phyloP scores from a whole-genome alignment of 2,113 vertebrate species.

The Muntiacus muntjak region DNA sequence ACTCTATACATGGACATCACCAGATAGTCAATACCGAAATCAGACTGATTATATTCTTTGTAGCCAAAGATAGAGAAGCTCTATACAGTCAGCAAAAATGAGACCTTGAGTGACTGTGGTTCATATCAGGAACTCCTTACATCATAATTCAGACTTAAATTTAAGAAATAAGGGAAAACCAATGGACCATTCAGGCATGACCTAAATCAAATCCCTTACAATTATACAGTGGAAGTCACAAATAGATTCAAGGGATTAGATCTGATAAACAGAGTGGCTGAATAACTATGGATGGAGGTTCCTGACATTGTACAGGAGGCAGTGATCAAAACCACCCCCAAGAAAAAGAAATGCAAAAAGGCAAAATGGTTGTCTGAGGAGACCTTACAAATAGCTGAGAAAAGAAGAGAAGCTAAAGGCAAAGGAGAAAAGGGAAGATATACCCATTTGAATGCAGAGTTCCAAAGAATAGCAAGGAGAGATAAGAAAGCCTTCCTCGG shows the following conservation, averaged over 20 bases:
- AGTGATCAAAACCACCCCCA: neutral
- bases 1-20: neutral
- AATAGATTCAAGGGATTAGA: neutral
- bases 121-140: neutral
- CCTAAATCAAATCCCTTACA: neutral
- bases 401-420: neutral
- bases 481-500: neutral
- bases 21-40: neutral
- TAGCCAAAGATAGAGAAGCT: neutral
- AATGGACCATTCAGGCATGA: neutral
- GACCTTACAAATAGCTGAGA: neutral
- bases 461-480: neutral
- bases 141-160: neutral
- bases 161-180: neutral
- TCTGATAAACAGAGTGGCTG: neutral
- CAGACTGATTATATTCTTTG: neutral
- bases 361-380: neutral
- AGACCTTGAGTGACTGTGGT: neutral
- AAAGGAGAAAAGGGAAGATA: neutral
- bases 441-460: neutral
- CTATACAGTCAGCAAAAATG: neutral
- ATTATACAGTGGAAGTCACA: neutral
- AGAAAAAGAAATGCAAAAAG: neutral
- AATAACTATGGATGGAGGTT: neutral
- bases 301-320: neutral